Evolutionary conservation across 2,113 vertebrate genomes (phyloP), one percentile per base, ranked within the genome.

Genomic region (Arothron firmamentum): DNA sequence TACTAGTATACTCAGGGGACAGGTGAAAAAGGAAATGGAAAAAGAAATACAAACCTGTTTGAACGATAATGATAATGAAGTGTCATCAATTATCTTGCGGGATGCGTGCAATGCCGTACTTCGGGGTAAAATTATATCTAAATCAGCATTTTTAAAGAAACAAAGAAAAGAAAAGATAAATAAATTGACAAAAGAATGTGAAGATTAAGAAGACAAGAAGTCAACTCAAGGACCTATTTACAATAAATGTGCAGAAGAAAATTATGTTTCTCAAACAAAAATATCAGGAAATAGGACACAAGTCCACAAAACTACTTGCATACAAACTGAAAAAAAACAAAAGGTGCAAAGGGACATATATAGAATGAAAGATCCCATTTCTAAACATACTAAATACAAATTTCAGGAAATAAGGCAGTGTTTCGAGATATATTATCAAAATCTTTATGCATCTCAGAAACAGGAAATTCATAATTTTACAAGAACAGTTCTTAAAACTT

Each of bases 281-380:
- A 25, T 52, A 52, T 11, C 28, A 48, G 9, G 56, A 48, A 6
- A 5, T 5, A 15, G 20, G 49, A 4, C 41, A 47, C 2, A 60
- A 68, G 60, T 59, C 28, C 20, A 5, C 3, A 4, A 53, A 67
- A 0, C 53, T 4, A 31, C 0, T 43, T 11, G 56, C 54, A 42
- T 51, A 57, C 12, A 52, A 8, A 8, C 0, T 59, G n/a, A n/a
- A 52, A 19, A 18, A 46, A 67, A 59, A 67, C 47, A 58, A 66
- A 21, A 66, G 34, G 21, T 41, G 34, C 41, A 59, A 10, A 59
- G 23, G 20, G 46, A 47, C 0, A 59, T 21, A 31, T 15, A 67
- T 6, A 47, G 53, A 47, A 47, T 53, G 47, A 52, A 43, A 67
- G 46, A 67, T 13, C 50, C 10, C 2, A n/a, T n/a, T n/a, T n/a